Conservation (phyloP, 2,113 vertebrate genomes). For the Protobothrops flavoviridis region DNA sequence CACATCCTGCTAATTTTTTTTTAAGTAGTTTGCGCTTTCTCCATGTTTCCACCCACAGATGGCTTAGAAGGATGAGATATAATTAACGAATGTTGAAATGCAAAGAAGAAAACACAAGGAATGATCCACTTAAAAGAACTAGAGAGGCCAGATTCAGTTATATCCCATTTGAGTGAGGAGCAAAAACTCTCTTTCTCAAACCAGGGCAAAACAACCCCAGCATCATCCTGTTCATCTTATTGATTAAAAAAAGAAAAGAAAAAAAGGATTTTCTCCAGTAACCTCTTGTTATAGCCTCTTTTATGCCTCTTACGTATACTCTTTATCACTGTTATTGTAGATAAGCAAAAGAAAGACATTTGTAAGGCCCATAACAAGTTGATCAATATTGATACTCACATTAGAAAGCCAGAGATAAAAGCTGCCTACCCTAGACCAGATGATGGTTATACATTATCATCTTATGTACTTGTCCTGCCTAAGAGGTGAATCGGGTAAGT, state of each 20-base stretch:
- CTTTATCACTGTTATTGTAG: not conserved
- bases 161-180: slow-evolving; percentile 43
- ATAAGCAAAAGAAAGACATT: not conserved
- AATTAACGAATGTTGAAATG: slow-evolving; percentile 62
- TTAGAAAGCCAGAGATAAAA: not conserved
- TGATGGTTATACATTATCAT: not conserved
- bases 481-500: not conserved
- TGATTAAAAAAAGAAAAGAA: not conserved
- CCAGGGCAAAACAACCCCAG: not conserved
- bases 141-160: slow-evolving; percentile 36
- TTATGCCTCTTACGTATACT: not conserved
- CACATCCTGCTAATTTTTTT: slow-evolving; percentile 55
- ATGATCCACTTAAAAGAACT: slow-evolving; percentile 51
- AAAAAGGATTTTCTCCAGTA: not conserved
- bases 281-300: not conserved
- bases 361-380: not conserved
- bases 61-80: slow-evolving; percentile 64
- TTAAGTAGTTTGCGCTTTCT: slow-evolving; percentile 48
- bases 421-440: not conserved
- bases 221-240: not conserved
- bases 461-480: not conserved
- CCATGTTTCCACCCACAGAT: slow-evolving; percentile 44
- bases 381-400: not conserved
- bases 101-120: slow-evolving; percentile 49
- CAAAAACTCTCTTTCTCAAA: slow-evolving; percentile 1